Evolutionary conservation across 2,113 vertebrate genomes (phyloP), one percentile per base, ranked within the genome.

Genomic region (Cryptoleucopteryx plumbea): DNA sequence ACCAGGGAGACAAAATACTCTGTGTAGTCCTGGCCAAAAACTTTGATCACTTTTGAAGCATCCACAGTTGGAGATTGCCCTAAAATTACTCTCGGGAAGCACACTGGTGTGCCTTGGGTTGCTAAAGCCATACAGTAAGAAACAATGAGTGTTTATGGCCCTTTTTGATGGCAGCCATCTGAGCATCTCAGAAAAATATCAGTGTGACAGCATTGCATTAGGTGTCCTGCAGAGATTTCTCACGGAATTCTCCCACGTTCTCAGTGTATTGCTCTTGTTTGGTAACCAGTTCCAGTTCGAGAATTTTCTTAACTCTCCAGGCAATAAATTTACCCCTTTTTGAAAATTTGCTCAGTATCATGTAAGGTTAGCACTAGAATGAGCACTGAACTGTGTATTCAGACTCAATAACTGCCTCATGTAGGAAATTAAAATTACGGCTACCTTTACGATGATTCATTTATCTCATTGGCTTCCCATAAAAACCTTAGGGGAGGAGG

Each of bases 401-500:
- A 86, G 22, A 50, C 68, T 68, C 59, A 83, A 26, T 83, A 90
- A 45, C 27, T 71, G 45, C 50, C 22, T 91, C 71, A 77, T 29
- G 27, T 40, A 78, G 52, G 67, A 93, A 95, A 88, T 86, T 92
- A 77, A 95, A 92, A 90, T 83, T 75, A 86, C 70, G 40, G 17
- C 15, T 82, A 34, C 13, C 31, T 86, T 92, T 81, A 81, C 5
- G 6, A 62, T n/a, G 58, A 88, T 86, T 92, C 23, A 77, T 92
- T 88, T 77, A n/a, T 75, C 19, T 83, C 40, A 62, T 55, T 73
- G 59, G 11, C 36, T 80, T 95, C 16, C 47, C 32, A 62, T 13
- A 86, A 86, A 82, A 67, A 70, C 19, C 34, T 68, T 42, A 61
- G 6, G 17, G 32, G 43, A 63, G 16, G 42, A 86, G 38, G 7